Evolutionary conservation across 2,113 vertebrate species (phyloP), one percentile per base, ranked within the genome.

Genomic region (Nothocercus nigrocapillus): DNA sequence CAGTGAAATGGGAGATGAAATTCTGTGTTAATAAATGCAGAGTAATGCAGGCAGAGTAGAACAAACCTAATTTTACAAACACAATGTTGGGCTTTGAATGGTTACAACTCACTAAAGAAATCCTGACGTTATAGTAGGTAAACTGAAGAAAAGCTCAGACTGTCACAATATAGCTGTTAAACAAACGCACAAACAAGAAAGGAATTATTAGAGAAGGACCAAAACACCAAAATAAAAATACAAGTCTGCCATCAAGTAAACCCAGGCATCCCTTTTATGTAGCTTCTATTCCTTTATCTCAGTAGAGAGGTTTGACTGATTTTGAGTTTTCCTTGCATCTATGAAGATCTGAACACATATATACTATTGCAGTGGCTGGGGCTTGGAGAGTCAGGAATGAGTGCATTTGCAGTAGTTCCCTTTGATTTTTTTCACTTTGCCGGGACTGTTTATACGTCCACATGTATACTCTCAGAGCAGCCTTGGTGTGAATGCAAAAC

Each of bases 11-110:
- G 77, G 53, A 93, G 81, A 92, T 94, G 94, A 96, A 94, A 95
- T 95, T 93, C 91, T 69, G 84, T 85, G 89, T 45, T 94, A 94
- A 96, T 93, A 95, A 95, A 93, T 95, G 89, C 89, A 91, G 84
- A 94, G n/a, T 63, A 94, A 83, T 83, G 64, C 51, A 95, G 72
- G 12, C 77, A 45, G 34, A 92, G 47, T 75, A 90, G 96, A 96
- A 84, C 84, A 96, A 79, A 44, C 40, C 53, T 66, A 82, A 92
- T 93, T 92, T 86, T 92, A 82, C 62, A 82, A 96, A 95, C 30
- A 45, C 38, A 17, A 16, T 69, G 68, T 79, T 86, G 88, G 32
- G 6, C 58, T 94, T 51, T 73, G 66, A 91, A 81, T 94, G 89
- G 86, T 90, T 94, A 58, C 89, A 38, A 72, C 32, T 75, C 38